These are phyloP conservation scores for Epirrita christyi DNA, from an alignment of 2,888 invertebrate genomes.

Conservation along the genomic window DNA sequence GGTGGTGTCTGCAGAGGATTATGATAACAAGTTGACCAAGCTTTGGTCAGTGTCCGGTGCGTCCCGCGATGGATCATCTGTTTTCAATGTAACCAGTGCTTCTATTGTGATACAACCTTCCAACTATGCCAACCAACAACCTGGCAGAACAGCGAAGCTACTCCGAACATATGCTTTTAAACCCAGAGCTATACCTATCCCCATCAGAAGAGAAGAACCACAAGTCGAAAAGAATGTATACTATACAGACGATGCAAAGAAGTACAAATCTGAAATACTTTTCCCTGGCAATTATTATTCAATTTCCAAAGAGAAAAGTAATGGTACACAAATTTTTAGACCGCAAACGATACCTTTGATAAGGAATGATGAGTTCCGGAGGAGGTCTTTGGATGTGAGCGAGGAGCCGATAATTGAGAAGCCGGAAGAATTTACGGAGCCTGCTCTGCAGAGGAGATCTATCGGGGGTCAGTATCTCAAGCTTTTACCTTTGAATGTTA, in stretches of 20 bases:
- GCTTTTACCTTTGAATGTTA: neutral
- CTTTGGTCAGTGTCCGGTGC: constrained; percentile 65
- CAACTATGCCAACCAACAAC: constrained; percentile 46
- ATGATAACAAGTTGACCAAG: constrained; percentile 67
- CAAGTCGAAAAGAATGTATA: constrained; percentile 64
- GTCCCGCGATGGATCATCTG: constrained; percentile 66
- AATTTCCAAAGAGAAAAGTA: constrained; percentile 80
- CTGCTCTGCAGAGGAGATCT: constrained; percentile 68
- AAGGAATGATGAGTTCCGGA: constrained; percentile 62
- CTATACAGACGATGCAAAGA: constrained; percentile 59
- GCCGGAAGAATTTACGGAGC: constrained; percentile 61
- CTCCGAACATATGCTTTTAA: constrained; percentile 64
- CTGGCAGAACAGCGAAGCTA: constrained; percentile 47
- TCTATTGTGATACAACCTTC: constrained; percentile 67
- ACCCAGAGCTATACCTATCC: constrained; percentile 68
- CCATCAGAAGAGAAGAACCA: constrained; percentile 54
- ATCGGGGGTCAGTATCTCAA: constrained; percentile 66
- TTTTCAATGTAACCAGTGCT: constrained; percentile 70
- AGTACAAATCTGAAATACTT: constrained; percentile 68
- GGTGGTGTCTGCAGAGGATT: constrained; percentile 56
- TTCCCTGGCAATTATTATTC: constrained; percentile 79
- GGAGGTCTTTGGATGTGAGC: constrained; percentile 62
- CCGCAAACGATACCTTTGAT: constrained; percentile 72
- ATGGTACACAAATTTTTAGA: constrained; percentile 53
- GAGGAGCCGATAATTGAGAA: constrained; percentile 66